A percentile compares a stretch with the other conserved stretches of the same genome.
Conservation (phyloP, 2,797 vertebrate species). For the Mionectes olivaceus region DNA sequence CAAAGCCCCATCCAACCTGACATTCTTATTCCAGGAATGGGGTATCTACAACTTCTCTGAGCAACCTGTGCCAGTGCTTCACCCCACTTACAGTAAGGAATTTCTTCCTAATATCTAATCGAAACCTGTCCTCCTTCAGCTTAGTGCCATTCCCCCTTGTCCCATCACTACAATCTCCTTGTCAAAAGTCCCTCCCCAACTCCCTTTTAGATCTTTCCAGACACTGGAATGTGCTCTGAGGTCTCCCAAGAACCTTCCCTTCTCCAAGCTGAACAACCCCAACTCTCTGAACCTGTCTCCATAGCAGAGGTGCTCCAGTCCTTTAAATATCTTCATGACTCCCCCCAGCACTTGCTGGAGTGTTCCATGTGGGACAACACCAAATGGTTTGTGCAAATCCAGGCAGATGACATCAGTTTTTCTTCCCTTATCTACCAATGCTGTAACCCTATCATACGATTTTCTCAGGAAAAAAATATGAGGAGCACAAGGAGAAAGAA, state of each 20-base stretch:
- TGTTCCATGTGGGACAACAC: rapidly evolving
- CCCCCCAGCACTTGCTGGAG: neutral
- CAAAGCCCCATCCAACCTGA: neutral
- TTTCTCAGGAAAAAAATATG: neutral
- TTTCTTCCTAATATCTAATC: neutral
- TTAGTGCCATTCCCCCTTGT: neutral
- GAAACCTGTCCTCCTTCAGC: neutral
- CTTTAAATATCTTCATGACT: neutral
- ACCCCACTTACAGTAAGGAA: neutral
- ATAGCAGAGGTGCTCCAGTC: neutral
- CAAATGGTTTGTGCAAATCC: neutral
- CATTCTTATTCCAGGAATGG: neutral
- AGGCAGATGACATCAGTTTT: neutral
- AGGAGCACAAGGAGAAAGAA: neutral
- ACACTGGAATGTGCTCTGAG: neutral
- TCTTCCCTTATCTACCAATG: neutral
- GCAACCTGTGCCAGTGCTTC: too few species aligned
- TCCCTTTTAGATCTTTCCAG: neutral
- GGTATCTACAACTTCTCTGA: neutral
- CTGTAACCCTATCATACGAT: neutral
- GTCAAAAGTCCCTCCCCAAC: neutral
- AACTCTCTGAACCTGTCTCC: neutral
- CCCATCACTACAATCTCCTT: too few species aligned
- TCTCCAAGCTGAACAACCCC: neutral
- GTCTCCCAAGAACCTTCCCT: neutral